phyloP scores from a whole-genome alignment of 2,797 vertebrate species.

The Platalea minor region DNA sequence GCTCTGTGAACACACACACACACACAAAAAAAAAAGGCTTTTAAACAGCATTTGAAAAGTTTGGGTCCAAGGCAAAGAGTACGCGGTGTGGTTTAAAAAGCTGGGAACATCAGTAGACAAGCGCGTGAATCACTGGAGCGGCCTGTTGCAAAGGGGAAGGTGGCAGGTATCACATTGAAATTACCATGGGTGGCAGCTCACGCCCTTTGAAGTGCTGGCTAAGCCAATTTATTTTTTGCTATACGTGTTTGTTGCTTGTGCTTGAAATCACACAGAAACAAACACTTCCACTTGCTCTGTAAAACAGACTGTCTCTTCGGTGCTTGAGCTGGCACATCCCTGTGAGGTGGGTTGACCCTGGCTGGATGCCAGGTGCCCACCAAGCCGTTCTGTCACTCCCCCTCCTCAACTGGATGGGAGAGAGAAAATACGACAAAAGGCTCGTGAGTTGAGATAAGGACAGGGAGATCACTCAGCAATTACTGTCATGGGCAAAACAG shows the following conservation, averaged over 20 bases:
- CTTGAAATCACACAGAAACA: not conserved
- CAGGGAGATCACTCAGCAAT: not conserved
- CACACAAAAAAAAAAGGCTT: not conserved
- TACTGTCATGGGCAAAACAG: not conserved
- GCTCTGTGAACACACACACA: not conserved
- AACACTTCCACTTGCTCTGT: not conserved
- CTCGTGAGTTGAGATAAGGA: rapidly evolving
- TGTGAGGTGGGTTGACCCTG: not conserved
- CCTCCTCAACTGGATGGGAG: rapidly evolving
- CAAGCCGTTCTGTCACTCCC: not conserved
- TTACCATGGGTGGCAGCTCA: not conserved
- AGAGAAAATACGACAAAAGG: rapidly evolving
- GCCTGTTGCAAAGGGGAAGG: not conserved
- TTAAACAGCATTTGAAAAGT: not conserved
- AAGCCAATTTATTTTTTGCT: not conserved
- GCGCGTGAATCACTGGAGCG: rapidly evolving
- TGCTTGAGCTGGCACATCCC: not conserved
- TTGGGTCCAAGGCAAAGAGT: not conserved
- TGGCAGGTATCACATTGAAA: not conserved
- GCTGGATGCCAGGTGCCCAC: rapidly evolving
- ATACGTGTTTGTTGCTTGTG: rapidly evolving
- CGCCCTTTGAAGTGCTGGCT: not conserved
- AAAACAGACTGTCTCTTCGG: not conserved
- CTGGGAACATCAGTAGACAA: not conserved
- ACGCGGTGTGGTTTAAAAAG: not conserved